phyloP scores from a whole-genome alignment of 1,140 invertebrate species.

The Solenopsis fugax region DNA sequence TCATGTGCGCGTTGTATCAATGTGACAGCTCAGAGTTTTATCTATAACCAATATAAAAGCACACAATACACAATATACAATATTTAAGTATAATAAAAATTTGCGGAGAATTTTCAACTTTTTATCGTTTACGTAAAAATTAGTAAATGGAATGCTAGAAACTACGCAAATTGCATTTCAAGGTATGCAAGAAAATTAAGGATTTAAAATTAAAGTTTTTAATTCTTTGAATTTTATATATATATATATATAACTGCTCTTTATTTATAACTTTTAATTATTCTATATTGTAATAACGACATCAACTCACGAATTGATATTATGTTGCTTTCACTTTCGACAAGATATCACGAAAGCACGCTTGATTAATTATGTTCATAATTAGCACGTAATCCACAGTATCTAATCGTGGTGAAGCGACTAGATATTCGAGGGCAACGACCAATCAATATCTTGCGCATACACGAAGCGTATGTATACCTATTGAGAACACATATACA shows the following conservation, averaged over 20 bases:
- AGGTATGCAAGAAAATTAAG: neutral
- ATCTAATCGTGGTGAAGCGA: constrained; percentile 14
- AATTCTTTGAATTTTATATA: no score
- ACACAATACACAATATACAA: neutral
- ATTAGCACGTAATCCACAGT: constrained; percentile 18
- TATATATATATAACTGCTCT: neutral
- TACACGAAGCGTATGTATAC: neutral
- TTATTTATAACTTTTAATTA: neutral
- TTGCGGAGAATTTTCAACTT: neutral
- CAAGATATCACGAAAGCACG: neutral
- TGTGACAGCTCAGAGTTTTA: neutral
- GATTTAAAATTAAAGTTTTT: neutral
- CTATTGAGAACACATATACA: neutral
- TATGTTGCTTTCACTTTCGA: neutral
- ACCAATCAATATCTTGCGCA: constrained; percentile 42
- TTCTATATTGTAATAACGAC: neutral
- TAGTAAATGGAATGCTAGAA: neutral
- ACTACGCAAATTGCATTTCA: neutral
- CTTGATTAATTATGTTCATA: constrained; percentile 32
- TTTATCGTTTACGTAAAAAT: no score
- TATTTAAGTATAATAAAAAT: neutral
- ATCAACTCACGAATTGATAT: neutral
- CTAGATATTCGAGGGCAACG: constrained; percentile 32
- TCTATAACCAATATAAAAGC: neutral
- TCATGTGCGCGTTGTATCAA: neutral